Base-by-base conservation (phyloP, 2,888 invertebrate species). In the Spisula solida region DNA sequence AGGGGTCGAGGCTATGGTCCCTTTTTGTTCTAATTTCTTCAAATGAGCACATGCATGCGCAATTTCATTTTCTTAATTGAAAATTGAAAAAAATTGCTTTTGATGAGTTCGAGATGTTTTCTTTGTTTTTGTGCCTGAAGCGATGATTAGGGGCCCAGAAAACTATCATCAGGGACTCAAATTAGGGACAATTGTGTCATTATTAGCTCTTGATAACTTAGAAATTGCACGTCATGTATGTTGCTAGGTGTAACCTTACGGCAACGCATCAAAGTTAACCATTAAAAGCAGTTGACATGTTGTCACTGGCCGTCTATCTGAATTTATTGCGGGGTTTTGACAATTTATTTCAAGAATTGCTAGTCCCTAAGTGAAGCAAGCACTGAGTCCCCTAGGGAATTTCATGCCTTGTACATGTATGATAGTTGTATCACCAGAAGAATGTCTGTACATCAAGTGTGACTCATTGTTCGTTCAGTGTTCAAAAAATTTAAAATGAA, bases 151-250 rank as follows among this genome's bases (percentile, higher is more conserved):
- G 41, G 75, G 34, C 34, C 75, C 75, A 75, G 75, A 75, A 75
- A 75, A 75, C 31, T 25, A 75, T 75, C 75, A 31, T 20, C 29
- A 75, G 75, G 75, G 75, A 75, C 34, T 34, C 34, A 75, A 75
- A 75, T 75, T 75, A 75, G 75, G 75, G 75, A 34, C 34, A 75
- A 34, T 75, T 75, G 75, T 75, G 75, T 75, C 75, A 75, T 75
- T 31, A 75, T 75, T 75, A 75, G 75, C 75, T 31, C 75, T 34
- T 34, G 75, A 75, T 75, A 75, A 34, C 31, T 75, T 16, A 75
- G 75, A 31, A 31, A 75, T 75, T 31, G 12, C 75, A 34, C 2
- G 75, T 18, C 31, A 75, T 75, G 75, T 75, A 75, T 12, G 18
- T 25, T 75, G 34, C 16, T 34, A 31, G 14, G 75, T 31, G 75